phyloP scores from a whole-genome alignment of 92 coral and sea anemone species.

The Bergia sp. region DNA sequence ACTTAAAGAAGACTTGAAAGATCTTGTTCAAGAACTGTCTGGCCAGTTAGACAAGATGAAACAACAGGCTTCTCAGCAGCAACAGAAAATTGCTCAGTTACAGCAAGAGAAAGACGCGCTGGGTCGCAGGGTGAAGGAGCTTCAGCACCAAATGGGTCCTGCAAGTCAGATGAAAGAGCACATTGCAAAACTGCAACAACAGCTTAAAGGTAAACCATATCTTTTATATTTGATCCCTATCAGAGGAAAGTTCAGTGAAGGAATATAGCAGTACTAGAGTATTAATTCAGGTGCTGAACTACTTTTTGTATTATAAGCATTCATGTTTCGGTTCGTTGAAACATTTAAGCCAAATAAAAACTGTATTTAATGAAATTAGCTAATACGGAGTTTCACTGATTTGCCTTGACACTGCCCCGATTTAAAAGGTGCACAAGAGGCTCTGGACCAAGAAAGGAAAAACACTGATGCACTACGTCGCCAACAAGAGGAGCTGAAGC shows the following conservation, averaged over 20 bases:
- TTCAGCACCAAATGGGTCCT: slow-evolving; percentile 65
- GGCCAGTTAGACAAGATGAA: slow-evolving; percentile 72
- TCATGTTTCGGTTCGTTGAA: too few relatives aligned
- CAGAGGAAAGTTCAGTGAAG: not conserved
- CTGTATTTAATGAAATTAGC: too few relatives aligned
- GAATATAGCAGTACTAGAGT: too few relatives aligned
- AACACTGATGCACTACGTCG: slow-evolving; percentile 65
- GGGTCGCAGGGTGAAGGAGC: slow-evolving; percentile 65
- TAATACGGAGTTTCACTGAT: too few relatives aligned
- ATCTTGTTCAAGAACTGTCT: slow-evolving; percentile 79
- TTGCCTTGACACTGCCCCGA: not conserved
- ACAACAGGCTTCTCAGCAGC: slow-evolving; percentile 72
- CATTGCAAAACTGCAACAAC: slow-evolving; percentile 74
- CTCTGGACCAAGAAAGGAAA: slow-evolving; percentile 73
- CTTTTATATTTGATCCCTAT: not conserved
- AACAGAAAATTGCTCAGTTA: slow-evolving; percentile 67
- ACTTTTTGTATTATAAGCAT: too few relatives aligned
- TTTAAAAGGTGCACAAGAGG: slow-evolving; percentile 68
- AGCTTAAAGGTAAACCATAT: slow-evolving; percentile 72
- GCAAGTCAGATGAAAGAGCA: slow-evolving; percentile 62
- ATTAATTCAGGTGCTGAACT: too few relatives aligned
- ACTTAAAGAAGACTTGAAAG: slow-evolving; percentile 86
- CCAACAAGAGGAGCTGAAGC: slow-evolving; percentile 70
- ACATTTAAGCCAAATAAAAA: too few relatives aligned
- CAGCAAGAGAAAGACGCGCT: slow-evolving; percentile 78